Evolutionary conservation across 2,797 vertebrate genomes (phyloP), one percentile per base, ranked within the genome.

Genomic region (Hoplostethus mediterraneus): DNA sequence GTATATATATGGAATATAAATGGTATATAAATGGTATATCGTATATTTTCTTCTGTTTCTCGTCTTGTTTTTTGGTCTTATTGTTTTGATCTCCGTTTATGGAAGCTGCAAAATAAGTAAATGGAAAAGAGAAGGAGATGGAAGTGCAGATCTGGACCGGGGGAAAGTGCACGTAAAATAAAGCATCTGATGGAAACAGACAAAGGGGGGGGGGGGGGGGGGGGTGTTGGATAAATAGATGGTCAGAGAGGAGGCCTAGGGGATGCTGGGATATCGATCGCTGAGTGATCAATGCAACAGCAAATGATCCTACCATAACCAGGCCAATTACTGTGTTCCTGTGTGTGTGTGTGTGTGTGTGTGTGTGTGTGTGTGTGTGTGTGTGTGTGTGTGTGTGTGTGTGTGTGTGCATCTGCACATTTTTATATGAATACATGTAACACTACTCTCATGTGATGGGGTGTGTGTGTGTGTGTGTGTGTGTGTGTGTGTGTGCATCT

Each of bases 231-330:
- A 68, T 79, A 28, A 67, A 84, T 38, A 65, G 67, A 68, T 21
- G 11, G 48, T 5, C n/a, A 14, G 11, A 47, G 65, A 65, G 57
- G 70, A 74, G 36, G 48, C 62, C 49, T 21, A 1, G 59, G 67
- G 63, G 54, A 77, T 47, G 31, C 63, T 73, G 71, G 38, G 54
- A 61, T 70, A 88, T 87, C 2, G 79, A 89, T 74, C 9, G 5
- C 63, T 14, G 16, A 45, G 48, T 57, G 61, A 88, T 88, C 82
- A 77, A 85, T 90, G 78, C 52, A 60, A 28, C 44, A 75, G 71
- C 75, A 64, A 89, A 77, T 48, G 67, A 85, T 80, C 77, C 55
- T 5, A 47, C 47, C 49, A 42, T 73, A 81, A 85, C 33, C 69
- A 70, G 71, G 69, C 51, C 67, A 82, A 83, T 82, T 86, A 84